These are phyloP conservation scores for Brachyrhaphis roseni DNA, from an alignment of 2,797 vertebrate genomes.

Conservation along the genomic window DNA sequence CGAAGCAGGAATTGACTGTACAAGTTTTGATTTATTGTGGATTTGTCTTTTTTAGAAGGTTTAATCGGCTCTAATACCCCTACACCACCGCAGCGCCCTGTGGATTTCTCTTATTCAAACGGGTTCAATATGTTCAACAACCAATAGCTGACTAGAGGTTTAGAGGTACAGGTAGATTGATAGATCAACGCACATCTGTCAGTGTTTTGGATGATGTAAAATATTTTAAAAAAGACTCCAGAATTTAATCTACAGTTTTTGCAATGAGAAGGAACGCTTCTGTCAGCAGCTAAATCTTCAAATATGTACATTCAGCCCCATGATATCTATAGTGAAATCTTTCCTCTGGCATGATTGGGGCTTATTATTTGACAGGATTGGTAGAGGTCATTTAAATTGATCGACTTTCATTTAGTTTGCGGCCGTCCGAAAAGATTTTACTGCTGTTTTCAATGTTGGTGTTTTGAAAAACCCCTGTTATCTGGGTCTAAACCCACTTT, in stretches of 20 bases:
- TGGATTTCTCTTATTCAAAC: background rate
- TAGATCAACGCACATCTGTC: background rate
- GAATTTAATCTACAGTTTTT: background rate
- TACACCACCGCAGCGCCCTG: too few species aligned
- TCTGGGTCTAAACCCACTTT: background rate
- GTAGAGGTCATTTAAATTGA: background rate
- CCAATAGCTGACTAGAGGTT: too few species aligned
- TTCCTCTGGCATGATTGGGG: background rate
- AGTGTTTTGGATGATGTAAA: too few species aligned
- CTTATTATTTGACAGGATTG: background rate
- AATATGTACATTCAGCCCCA: background rate
- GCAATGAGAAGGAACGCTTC: background rate
- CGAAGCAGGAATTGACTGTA: background rate
- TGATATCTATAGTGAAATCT: background rate
- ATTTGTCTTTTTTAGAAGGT: background rate
- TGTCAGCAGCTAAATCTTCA: background rate
- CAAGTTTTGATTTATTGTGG: background rate
- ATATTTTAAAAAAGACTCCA: background rate
- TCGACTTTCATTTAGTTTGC: background rate
- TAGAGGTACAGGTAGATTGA: background rate
- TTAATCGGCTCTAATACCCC: too few species aligned
- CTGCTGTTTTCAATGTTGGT: background rate
- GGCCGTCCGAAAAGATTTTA: background rate
- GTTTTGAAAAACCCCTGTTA: background rate
- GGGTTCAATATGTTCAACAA: background rate